A percentile compares a stretch with the other conserved stretches of the same genome.
These are phyloP conservation scores for Myopa tessellatipennis DNA, from an alignment of 2,888 invertebrate genomes.

Conservation along the genomic window DNA sequence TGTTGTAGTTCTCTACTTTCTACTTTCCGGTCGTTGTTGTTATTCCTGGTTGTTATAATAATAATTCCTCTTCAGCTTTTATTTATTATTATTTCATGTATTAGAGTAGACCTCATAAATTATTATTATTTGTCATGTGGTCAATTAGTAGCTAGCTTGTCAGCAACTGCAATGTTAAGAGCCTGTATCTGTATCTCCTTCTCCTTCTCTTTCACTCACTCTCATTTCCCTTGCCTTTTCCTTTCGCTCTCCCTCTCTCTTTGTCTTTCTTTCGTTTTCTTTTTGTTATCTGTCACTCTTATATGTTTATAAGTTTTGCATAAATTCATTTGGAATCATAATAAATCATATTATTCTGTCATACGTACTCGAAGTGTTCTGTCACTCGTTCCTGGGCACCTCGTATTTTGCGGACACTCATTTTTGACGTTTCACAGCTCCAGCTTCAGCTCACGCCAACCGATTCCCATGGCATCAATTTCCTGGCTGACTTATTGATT, in stretches of 20 bases:
- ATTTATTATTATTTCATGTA: too few relatives aligned
- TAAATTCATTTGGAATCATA: neutral
- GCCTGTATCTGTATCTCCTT: neutral
- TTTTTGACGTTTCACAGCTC: neutral
- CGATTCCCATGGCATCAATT: constrained; percentile 27
- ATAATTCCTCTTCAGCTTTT: too few relatives aligned
- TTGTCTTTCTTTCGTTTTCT: neutral
- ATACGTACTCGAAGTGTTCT: too few relatives aligned
- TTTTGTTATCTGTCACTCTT: neutral
- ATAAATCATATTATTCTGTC: neutral
- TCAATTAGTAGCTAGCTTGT: constrained; percentile 19
- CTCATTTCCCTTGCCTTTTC: neutral
- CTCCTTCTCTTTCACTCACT: neutral
- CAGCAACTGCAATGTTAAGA: neutral
- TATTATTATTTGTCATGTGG: constrained; percentile 19
- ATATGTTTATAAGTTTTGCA: neutral
- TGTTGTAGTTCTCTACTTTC: too few relatives aligned
- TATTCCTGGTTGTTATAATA: too few relatives aligned
- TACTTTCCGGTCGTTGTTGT: too few relatives aligned
- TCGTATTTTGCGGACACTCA: neutral
- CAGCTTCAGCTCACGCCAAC: neutral
- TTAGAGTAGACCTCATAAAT: neutral
- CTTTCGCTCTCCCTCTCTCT: neutral
- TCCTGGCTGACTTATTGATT: constrained; percentile 32
- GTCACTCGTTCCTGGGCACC: neutral